Percentiles rank a stretch among this genome's conserved stretches.
phyloP scores from a whole-genome alignment of 2,888 invertebrate species.

The Ectemnius cavifrons region DNA sequence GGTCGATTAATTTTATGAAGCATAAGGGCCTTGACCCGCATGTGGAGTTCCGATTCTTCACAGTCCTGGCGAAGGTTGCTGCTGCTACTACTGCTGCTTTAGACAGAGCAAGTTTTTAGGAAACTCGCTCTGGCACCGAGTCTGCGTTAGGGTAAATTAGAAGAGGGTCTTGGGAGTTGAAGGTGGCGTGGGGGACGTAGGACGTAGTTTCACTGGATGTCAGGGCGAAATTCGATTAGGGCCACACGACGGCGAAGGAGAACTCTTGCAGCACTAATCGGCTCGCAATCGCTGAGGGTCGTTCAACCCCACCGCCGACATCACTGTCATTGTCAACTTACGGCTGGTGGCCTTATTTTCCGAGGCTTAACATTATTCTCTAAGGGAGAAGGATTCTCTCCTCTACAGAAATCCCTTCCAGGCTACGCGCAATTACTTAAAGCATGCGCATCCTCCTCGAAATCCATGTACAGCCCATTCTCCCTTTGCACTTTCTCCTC shows the following conservation, averaged over 20 bases:
- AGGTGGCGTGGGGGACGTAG: not conserved
- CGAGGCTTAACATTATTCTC: slow-evolving; percentile 23
- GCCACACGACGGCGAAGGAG: slow-evolving; percentile 33
- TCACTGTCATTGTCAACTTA: slow-evolving; percentile 60
- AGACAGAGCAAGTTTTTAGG: too few species aligned
- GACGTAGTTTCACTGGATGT: too few species aligned
- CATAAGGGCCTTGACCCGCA: slow-evolving; percentile 41
- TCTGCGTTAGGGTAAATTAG: slow-evolving; percentile 4
- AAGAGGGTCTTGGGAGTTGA: not conserved
- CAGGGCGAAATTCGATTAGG: slow-evolving; percentile 39
- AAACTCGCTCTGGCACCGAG: not conserved
- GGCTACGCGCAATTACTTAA: not conserved
- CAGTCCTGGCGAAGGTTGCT: too few species aligned
- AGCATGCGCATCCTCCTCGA: not conserved
- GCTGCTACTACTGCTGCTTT: too few species aligned
- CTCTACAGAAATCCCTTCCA: slow-evolving; percentile 8
- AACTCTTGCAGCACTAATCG: slow-evolving; percentile 63
- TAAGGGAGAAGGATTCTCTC: not conserved
- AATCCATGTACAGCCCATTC: not conserved
- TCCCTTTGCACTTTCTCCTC: not conserved
- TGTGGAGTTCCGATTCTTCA: not conserved
- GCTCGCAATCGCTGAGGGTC: slow-evolving; percentile 62
- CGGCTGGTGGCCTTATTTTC: slow-evolving; percentile 42
- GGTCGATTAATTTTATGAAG: slow-evolving; percentile 25
- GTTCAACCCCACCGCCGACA: slow-evolving; percentile 42